phyloP scores from a whole-genome alignment of 2,797 vertebrate genomes.

The Potorous gilbertii region DNA sequence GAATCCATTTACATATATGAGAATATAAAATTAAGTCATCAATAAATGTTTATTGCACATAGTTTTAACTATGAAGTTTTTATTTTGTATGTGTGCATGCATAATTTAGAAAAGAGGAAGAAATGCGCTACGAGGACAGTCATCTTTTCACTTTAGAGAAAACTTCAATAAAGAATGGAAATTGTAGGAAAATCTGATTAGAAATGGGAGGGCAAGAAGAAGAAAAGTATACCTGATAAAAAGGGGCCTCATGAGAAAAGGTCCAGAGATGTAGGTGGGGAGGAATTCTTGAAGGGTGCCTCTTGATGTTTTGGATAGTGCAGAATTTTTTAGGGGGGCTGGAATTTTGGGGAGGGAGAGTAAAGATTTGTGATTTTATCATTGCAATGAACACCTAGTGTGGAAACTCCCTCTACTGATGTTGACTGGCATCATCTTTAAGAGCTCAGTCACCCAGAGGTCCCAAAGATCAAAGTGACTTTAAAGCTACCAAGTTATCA shows the following conservation, averaged over 20 bases:
- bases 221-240: not conserved
- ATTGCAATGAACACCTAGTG: not conserved
- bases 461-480: not conserved
- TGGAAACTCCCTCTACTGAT: not conserved
- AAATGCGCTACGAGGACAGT: not conserved
- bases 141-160: not conserved
- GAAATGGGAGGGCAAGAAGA: not conserved
- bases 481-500: not conserved
- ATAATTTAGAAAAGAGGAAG: not conserved
- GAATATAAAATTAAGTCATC: not conserved
- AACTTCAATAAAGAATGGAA: not conserved
- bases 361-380: not conserved
- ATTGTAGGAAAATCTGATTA: not conserved
- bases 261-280: not conserved
- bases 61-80: not conserved
- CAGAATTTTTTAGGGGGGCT: not conserved
- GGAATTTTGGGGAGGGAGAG: not conserved
- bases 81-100: not conserved
- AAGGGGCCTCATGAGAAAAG: not conserved
- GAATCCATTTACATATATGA: not conserved
- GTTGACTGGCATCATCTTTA: not conserved
- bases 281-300: not conserved
- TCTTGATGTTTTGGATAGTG: not conserved
- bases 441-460: not conserved
- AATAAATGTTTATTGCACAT: not conserved